A percentile compares a stretch with the other conserved stretches of the same genome.
Conservation (phyloP, 2,113 vertebrate species). For the Lepus europaeus region DNA sequence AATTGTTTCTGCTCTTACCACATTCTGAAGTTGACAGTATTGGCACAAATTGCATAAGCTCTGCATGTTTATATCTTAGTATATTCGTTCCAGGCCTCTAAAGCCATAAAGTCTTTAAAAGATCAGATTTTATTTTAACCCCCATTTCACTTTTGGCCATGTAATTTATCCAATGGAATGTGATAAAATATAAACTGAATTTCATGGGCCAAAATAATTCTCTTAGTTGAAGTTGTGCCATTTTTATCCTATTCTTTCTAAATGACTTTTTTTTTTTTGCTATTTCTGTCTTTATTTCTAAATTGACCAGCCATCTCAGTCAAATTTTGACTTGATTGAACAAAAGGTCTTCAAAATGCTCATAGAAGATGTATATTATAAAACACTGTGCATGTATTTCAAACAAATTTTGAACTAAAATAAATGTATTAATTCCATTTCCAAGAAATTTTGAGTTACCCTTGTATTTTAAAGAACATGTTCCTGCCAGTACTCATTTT, state of each 20-base stretch:
- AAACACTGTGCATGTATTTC: too few species aligned
- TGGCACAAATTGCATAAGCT: not conserved
- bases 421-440: too few species aligned
- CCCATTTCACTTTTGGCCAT: not conserved
- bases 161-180: not conserved
- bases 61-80: not conserved
- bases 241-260: not conserved
- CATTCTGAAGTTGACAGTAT: not conserved
- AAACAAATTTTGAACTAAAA: too few species aligned
- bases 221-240: not conserved
- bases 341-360: too few species aligned
- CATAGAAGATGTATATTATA: too few species aligned
- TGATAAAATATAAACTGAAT: slow-evolving; percentile 29
- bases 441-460: too few species aligned
- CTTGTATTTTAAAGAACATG: not conserved
- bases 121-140: not conserved
- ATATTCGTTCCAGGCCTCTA: not conserved
- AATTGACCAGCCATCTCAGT: not conserved
- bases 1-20: not conserved
- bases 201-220: slow-evolving; percentile 34
- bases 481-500: not conserved
- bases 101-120: not conserved
- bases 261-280: not conserved
- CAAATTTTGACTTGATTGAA: not conserved
- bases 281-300: slow-evolving; percentile 16